Conservation (phyloP, 2,888 invertebrate species). For the Leptothorax acervorum region DNA sequence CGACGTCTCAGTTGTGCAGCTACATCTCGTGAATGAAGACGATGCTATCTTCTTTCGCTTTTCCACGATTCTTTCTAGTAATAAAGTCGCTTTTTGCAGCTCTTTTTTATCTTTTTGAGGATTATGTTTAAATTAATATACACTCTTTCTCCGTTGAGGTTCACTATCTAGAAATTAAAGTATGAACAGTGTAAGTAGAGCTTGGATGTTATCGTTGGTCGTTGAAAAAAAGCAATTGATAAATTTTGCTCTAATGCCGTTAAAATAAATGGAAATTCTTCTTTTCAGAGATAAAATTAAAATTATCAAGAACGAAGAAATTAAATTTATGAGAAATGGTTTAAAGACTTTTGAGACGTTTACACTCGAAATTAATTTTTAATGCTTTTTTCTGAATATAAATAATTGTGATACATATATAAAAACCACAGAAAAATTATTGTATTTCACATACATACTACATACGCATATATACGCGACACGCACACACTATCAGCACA, state of each 20-base stretch:
- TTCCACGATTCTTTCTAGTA: background rate
- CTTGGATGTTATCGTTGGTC: background rate
- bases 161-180: background rate
- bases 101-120: background rate
- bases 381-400: background rate
- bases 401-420: background rate
- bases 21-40: conserved; percentile 5
- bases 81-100: background rate
- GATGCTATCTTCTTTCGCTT: conserved; percentile 2
- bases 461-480: too few species aligned
- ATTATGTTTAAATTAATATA: conserved; percentile 22
- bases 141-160: background rate
- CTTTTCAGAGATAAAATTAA: background rate
- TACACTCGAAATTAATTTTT: conserved; percentile 1
- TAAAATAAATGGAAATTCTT: conserved; percentile 10
- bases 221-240: background rate
- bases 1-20: background rate
- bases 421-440: background rate
- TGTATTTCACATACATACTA: background rate
- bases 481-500: background rate
- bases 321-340: conserved; percentile 7
- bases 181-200: background rate
- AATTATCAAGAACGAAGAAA: background rate
- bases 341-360: background rate
- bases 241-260: background rate